Percentiles rank a stretch among this genome's conserved stretches.
Conservation (phyloP, 2,113 vertebrate species). For the Bucco capensis region DNA sequence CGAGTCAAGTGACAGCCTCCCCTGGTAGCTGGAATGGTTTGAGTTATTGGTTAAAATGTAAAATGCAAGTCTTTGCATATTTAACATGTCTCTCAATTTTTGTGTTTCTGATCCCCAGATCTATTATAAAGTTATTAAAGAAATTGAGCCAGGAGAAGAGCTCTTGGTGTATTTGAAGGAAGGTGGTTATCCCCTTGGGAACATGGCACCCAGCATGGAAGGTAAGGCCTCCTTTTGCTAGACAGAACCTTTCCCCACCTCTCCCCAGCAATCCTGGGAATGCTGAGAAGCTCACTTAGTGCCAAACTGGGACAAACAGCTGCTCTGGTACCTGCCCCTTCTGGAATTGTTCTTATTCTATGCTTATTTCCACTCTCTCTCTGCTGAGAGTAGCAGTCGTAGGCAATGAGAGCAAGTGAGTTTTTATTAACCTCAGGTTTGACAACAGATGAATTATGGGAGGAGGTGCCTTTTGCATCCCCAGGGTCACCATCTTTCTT, state of each 20-base stretch:
- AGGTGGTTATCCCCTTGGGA: slow-evolving; percentile 86
- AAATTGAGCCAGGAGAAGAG: slow-evolving; percentile 95
- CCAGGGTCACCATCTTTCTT: not conserved
- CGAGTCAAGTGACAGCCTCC: not conserved
- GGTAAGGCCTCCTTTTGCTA: slow-evolving; percentile 79
- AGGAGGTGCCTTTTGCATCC: not conserved
- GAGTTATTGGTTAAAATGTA: not conserved
- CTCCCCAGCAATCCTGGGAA: not conserved
- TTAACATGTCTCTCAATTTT: not conserved
- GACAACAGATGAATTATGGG: not conserved
- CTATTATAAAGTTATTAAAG: slow-evolving; percentile 96
- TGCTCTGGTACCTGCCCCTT: not conserved
- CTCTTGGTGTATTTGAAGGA: slow-evolving; percentile 95
- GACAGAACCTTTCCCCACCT: not conserved
- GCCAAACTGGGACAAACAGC: not conserved
- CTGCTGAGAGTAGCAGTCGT: too few relatives aligned
- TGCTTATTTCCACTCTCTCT: not conserved
- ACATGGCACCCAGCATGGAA: slow-evolving; percentile 91
- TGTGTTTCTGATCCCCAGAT: slow-evolving; percentile 72
- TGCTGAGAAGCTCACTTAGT: not conserved
- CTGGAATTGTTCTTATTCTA: not conserved
- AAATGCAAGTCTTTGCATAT: not conserved
- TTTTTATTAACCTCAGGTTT: not conserved
- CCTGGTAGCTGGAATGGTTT: not conserved
- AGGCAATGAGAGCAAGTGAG: fast-evolving